Conservation (phyloP, 2,888 invertebrate species). For the Idaea biselata region DNA sequence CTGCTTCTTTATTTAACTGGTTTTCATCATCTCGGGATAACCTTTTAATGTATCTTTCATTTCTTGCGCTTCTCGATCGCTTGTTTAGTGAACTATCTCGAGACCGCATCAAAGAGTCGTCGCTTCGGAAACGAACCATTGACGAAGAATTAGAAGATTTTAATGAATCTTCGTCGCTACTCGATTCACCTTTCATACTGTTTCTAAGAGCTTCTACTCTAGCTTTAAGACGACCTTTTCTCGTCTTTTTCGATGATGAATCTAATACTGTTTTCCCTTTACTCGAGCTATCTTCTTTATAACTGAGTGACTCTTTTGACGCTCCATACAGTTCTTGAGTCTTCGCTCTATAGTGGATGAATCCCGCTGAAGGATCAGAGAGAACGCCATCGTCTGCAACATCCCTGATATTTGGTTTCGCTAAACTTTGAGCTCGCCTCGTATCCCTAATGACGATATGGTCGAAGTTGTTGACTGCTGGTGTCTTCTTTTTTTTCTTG, state of each 20-base stretch:
- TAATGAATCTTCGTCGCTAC: slow-evolving; percentile 86
- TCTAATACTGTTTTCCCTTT: slow-evolving; percentile 74
- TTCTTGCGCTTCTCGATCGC: slow-evolving; percentile 86
- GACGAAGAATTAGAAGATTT: slow-evolving; percentile 84
- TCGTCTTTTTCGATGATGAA: slow-evolving; percentile 73
- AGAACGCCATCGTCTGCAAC: slow-evolving; percentile 76
- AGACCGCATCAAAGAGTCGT: slow-evolving; percentile 83
- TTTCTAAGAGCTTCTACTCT: slow-evolving; percentile 84
- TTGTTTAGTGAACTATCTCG: slow-evolving; percentile 82
- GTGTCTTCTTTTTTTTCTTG: slow-evolving; percentile 77
- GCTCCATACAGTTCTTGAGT: slow-evolving; percentile 56
- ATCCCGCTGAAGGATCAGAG: slow-evolving; percentile 81
- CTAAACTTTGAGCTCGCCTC: slow-evolving; percentile 73
- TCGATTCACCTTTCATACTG: slow-evolving; percentile 82
- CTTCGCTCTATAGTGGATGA: slow-evolving; percentile 67
- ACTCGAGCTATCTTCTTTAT: slow-evolving; percentile 60
- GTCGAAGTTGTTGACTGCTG: slow-evolving; percentile 82
- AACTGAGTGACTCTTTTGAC: slow-evolving; percentile 64
- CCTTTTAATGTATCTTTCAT: slow-evolving; percentile 89
- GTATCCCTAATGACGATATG: slow-evolving; percentile 82
- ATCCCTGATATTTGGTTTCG: slow-evolving; percentile 61
- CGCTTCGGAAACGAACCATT: slow-evolving; percentile 84
- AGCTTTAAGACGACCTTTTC: slow-evolving; percentile 83
- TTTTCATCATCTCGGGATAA: slow-evolving; percentile 86
- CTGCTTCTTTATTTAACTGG: slow-evolving; percentile 77